Base-by-base conservation (phyloP, 2,113 vertebrate genomes). In the Scolopax mira region DNA sequence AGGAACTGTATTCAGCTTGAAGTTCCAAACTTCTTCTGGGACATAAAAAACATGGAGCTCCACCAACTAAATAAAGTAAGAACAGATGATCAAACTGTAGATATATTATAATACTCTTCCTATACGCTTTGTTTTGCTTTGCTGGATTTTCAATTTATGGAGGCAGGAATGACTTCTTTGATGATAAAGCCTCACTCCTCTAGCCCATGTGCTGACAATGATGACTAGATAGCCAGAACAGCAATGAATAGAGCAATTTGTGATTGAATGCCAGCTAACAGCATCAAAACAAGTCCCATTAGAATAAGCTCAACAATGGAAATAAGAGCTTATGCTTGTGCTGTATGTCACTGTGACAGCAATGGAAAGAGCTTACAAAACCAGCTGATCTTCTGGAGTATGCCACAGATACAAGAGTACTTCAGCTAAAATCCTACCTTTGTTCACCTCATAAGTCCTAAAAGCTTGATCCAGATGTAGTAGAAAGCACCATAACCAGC, bases 41-140 rank as follows among this genome's bases (percentile, higher is more conserved):
- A 99, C 98, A 97, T 97, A 99, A 95, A 99, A 98, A 85, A 99
- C 98, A 97, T 99, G 99, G 80, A 99, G 98, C 90, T 99, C 99
- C 97, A 99, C 92, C 91, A 98, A 96, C 99, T 99, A 89, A 96
- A 97, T 89, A 86, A 67, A 97, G 35, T 61, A 61, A 65, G 55
- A 97, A 80, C 80, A 97, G 52, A 95, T 60, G 18, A 64, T 61
- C 11, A 14, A 94, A 82, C 74, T 92, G 93, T 74, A 94, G 65
- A 71, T 67, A 42, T 35, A 55, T 44, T 91, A 93, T 81, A 61
- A 79, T 9, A 19, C 7, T 89, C 44, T 79, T 85, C 30, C 28
- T 31, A 8, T 13, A 55, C 0, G 0, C 30, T 74, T 74, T 67
- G 13, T 42, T 80, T 91, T 42, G 22, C 31, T 60, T 69, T 71